Conservation (phyloP, 2,797 vertebrate species). For the Falco peregrinus region DNA sequence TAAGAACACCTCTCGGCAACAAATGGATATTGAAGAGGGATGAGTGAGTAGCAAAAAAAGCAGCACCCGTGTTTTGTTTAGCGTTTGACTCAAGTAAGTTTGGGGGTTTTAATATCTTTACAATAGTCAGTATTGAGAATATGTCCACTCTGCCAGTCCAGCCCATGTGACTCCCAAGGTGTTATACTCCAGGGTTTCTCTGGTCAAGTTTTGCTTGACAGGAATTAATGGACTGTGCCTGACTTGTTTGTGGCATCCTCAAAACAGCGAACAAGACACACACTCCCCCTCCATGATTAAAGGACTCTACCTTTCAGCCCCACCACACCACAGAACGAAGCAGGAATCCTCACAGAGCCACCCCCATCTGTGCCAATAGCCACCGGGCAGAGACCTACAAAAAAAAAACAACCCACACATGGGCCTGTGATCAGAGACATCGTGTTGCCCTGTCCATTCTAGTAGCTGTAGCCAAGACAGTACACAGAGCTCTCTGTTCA, state of each 20-base stretch:
- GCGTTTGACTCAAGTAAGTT: neutral
- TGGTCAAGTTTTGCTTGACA: neutral
- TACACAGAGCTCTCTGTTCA: neutral
- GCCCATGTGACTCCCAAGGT: neutral
- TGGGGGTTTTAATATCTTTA: neutral
- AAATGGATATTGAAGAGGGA: neutral
- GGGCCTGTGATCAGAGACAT: neutral
- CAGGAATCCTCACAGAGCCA: constrained; percentile 72
- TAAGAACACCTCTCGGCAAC: neutral
- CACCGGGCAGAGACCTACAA: constrained; percentile 70
- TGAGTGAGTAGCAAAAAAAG: neutral
- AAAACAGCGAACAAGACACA: neutral
- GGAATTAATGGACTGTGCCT: neutral
- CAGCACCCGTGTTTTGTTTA: neutral
- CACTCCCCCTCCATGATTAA: neutral
- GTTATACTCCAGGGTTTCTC: neutral
- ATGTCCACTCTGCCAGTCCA: neutral
- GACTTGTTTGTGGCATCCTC: neutral
- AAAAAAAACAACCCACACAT: neutral
- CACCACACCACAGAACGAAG: constrained; percentile 72
- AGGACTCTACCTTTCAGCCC: constrained; percentile 71
- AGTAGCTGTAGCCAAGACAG: neutral
- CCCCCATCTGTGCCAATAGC: constrained; percentile 72
- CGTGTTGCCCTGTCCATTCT: neutral
- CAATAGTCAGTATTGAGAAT: neutral